These are phyloP conservation scores for Prietella phreatophila DNA, from an alignment of 2,113 vertebrate genomes.

Conservation along the genomic window DNA sequence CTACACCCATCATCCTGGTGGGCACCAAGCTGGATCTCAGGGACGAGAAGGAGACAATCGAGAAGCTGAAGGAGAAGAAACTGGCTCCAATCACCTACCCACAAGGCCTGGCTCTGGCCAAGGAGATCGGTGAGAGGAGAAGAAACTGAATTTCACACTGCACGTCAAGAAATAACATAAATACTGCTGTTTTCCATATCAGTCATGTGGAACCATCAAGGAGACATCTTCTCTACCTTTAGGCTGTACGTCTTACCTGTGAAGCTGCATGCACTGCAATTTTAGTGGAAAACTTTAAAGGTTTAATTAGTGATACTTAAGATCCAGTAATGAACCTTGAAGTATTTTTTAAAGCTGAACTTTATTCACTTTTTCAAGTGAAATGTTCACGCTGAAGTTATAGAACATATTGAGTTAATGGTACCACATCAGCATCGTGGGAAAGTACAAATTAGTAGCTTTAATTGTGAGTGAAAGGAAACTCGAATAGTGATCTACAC, in stretches of 20 bases:
- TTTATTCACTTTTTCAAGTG: not conserved
- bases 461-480: not conserved
- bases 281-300: not conserved
- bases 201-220: not conserved
- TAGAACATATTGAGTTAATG: not conserved
- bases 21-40: constrained; percentile 95
- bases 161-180: not conserved
- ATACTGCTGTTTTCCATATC: not conserved
- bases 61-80: constrained; percentile 98
- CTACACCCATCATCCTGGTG: constrained; percentile 95
- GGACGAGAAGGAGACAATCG: constrained; percentile 96
- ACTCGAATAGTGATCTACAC: not conserved
- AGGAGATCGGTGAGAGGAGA: constrained; percentile 84
- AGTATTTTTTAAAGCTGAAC: not conserved
- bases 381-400: not conserved
- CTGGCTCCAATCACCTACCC: constrained; percentile 94
- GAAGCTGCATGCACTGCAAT: not conserved
- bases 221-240: not conserved
- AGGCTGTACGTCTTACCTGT: not conserved
- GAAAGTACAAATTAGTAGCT: not conserved
- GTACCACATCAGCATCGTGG: not conserved
- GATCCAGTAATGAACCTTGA: not conserved
- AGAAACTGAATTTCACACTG: not conserved
- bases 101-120: constrained; percentile 93
- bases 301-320: not conserved